Percentiles rank a stretch among this genome's conserved stretches.
These are phyloP conservation scores for Ectropis grisescens DNA, from an alignment of 1,140 invertebrate genomes.

Conservation along the genomic window DNA sequence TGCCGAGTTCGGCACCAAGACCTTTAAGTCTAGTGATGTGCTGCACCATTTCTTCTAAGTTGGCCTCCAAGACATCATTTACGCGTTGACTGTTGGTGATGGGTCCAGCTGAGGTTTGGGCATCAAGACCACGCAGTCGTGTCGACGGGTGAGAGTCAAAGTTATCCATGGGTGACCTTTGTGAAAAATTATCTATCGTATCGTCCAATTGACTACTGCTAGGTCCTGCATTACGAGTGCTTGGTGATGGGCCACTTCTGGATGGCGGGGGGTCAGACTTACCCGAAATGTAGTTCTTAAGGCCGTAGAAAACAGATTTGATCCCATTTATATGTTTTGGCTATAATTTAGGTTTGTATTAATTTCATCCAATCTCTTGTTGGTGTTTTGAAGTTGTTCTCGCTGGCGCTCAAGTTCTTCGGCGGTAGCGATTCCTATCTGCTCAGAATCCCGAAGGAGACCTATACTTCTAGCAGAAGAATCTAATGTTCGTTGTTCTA, in stretches of 20 bases:
- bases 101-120: constrained; percentile 40
- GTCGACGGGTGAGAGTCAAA: constrained; percentile 74
- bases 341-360: constrained; percentile 89
- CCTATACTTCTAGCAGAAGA: constrained; percentile 88
- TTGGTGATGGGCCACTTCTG: constrained; percentile 43
- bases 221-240: constrained; percentile 21
- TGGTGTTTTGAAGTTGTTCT: constrained; percentile 92
- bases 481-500: constrained; percentile 85
- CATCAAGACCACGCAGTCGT: constrained; percentile 60
- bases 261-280: constrained; percentile 71
- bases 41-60: constrained; percentile 87
- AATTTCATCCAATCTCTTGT: constrained; percentile 91
- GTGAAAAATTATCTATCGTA: constrained; percentile 28
- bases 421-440: constrained; percentile 89
- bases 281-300: constrained; percentile 90
- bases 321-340: constrained; percentile 95
- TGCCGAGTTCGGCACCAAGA: constrained; percentile 84
- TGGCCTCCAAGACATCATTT: constrained; percentile 77
- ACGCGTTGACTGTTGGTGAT: constrained; percentile 72
- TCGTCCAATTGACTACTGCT: constrained; percentile 37
- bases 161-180: constrained; percentile 38
- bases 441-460: constrained; percentile 88
- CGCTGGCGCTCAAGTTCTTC: constrained; percentile 91
- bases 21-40: constrained; percentile 85
- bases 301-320: constrained; percentile 92